A percentile compares a stretch with the other conserved stretches of the same genome.
These are phyloP conservation scores for Apotomis betuletana DNA, from an alignment of 2,888 invertebrate species.

Conservation along the genomic window DNA sequence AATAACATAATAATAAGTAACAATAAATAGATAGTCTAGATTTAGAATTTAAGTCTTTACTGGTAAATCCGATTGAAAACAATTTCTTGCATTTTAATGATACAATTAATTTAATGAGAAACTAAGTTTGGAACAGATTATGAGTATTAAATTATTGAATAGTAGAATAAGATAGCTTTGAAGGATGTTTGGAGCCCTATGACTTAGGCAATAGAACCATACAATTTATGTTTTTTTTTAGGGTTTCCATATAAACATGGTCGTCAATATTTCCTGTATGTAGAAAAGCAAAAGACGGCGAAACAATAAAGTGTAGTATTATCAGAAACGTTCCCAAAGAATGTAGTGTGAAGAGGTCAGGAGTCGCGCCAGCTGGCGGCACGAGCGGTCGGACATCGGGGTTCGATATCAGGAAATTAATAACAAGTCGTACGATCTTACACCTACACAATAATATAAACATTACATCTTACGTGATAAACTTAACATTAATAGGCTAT, in stretches of 20 bases:
- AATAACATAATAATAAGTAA: constrained; percentile 41
- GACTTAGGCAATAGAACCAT: not conserved
- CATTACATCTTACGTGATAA: constrained; percentile 75
- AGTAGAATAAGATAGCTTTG: constrained; percentile 4
- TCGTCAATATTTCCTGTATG: constrained; percentile 6
- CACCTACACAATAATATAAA: constrained; percentile 66
- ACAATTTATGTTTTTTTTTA: not conserved
- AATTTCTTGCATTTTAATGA: constrained; percentile 41
- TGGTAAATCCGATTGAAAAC: constrained; percentile 55
- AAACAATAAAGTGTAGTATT: constrained; percentile 11
- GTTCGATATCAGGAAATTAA: constrained; percentile 62
- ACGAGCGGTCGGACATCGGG: constrained; percentile 44
- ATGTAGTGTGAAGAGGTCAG: constrained; percentile 20
- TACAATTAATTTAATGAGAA: constrained; percentile 23
- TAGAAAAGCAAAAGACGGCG: not conserved
- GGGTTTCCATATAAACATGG: not conserved
- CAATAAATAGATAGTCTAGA: constrained; percentile 44
- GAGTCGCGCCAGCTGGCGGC: constrained; percentile 44
- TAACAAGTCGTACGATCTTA: constrained; percentile 76
- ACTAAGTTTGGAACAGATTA: constrained; percentile 12
- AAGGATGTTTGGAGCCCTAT: not conserved
- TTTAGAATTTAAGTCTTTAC: constrained; percentile 61
- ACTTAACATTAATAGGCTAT: constrained; percentile 82
- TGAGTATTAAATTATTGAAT: constrained; percentile 24
- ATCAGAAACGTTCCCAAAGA: constrained; percentile 18